phyloP scores from a whole-genome alignment of 1,140 invertebrate species.

The Geopemphigus sp. region DNA sequence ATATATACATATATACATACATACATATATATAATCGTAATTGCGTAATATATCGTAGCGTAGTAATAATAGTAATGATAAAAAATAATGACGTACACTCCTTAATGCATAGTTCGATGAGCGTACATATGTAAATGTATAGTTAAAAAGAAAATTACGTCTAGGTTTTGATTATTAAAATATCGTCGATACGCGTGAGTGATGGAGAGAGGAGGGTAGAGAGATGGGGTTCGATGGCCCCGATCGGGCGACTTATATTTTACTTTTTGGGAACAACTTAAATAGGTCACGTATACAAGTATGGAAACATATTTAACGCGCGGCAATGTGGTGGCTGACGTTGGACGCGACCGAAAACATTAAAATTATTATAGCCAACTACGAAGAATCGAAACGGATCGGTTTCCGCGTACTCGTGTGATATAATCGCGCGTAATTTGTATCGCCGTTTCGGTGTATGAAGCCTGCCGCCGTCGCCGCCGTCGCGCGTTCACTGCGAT shows the following conservation, averaged over 20 bases:
- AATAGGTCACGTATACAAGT: slow-evolving; percentile 46
- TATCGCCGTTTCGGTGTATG: not conserved
- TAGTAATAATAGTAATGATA: slow-evolving; percentile 1
- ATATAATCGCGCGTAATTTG: too few relatives aligned
- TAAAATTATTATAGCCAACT: too few relatives aligned
- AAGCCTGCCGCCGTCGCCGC: not conserved
- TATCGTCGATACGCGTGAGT: not conserved
- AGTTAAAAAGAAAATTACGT: slow-evolving; percentile 15
- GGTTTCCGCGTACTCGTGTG: too few relatives aligned
- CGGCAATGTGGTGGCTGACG: not conserved
- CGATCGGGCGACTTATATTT: not conserved
- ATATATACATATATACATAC: too few relatives aligned
- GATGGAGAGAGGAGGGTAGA: too few relatives aligned
- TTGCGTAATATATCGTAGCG: not conserved
- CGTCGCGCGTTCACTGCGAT: not conserved
- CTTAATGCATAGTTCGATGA: slow-evolving; percentile 41
- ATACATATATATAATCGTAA: not conserved
- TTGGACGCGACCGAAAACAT: too few relatives aligned
- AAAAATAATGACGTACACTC: not conserved
- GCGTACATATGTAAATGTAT: slow-evolving; percentile 28
- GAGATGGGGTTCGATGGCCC: slow-evolving; percentile 1
- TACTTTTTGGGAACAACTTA: slow-evolving; percentile 49
- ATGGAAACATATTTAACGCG: slow-evolving; percentile 13
- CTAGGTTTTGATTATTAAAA: slow-evolving; percentile 36
- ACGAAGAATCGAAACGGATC: too few relatives aligned